Conservation (phyloP, 2,797 vertebrate genomes). For the Anolis apletophallus region DNA sequence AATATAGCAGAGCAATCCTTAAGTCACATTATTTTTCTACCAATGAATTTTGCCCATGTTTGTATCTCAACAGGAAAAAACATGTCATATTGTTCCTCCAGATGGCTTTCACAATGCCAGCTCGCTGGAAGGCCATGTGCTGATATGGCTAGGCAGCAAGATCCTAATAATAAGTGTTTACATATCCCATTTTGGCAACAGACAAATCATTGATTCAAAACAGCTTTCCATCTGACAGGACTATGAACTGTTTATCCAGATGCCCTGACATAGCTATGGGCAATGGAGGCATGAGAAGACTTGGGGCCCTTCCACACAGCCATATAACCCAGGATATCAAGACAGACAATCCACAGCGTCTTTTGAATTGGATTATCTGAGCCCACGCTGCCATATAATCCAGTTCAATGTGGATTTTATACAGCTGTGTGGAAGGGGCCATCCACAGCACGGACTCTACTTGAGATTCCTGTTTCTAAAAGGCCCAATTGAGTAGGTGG, state of each 20-base stretch:
- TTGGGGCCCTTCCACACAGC: too few species aligned
- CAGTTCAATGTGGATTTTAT: too few species aligned
- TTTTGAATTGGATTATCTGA: too few species aligned
- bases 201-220: conserved; percentile 4
- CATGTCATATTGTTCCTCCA: background rate
- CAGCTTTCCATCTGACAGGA: conserved; percentile 3
- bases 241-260: conserved; percentile 4
- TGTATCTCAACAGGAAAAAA: background rate
- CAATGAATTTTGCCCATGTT: background rate
- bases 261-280: background rate
- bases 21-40: background rate
- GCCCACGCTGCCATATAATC: too few species aligned
- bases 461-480: background rate
- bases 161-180: background rate
- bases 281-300: background rate
- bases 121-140: background rate
- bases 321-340: too few species aligned
- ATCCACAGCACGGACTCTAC: background rate
- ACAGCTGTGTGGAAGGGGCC: too few species aligned
- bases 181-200: background rate
- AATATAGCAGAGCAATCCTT: background rate
- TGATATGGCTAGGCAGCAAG: background rate
- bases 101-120: background rate
- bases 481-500: background rate
- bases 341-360: too few species aligned